Conservation (phyloP, 2,797 vertebrate species). For the Sylvilagus floridanus region DNA sequence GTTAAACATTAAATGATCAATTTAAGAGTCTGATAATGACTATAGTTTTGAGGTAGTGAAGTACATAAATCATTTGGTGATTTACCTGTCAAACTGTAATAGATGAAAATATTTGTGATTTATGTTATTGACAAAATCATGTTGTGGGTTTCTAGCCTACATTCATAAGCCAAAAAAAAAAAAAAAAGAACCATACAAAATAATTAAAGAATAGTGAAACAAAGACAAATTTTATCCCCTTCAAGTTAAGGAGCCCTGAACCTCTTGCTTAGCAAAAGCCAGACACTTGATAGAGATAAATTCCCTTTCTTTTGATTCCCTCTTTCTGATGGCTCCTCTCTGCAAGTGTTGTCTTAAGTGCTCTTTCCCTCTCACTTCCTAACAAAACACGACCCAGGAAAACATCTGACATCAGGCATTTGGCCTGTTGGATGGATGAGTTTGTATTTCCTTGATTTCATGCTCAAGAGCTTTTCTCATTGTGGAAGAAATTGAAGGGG, state of each 20-base stretch:
- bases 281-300: background rate
- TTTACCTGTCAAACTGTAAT: background rate
- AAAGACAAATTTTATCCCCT: background rate
- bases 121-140: background rate
- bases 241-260: background rate
- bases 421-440: background rate
- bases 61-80: background rate
- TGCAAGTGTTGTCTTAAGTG: background rate
- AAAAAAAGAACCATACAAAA: background rate
- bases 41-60: constrained; percentile 1
- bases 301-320: background rate
- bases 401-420: background rate
- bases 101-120: background rate
- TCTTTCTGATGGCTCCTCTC: background rate
- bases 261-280: background rate
- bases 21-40: background rate
- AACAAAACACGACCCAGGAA: background rate
- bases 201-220: background rate
- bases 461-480: background rate
- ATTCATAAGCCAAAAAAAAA: background rate
- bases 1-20: constrained; percentile 11
- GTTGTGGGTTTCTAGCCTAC: background rate
- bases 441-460: background rate
- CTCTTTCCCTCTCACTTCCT: background rate
- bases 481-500: background rate